Base-by-base conservation (phyloP, 64 coral and sea anemone genomes). In the Montipora efflorescens region DNA sequence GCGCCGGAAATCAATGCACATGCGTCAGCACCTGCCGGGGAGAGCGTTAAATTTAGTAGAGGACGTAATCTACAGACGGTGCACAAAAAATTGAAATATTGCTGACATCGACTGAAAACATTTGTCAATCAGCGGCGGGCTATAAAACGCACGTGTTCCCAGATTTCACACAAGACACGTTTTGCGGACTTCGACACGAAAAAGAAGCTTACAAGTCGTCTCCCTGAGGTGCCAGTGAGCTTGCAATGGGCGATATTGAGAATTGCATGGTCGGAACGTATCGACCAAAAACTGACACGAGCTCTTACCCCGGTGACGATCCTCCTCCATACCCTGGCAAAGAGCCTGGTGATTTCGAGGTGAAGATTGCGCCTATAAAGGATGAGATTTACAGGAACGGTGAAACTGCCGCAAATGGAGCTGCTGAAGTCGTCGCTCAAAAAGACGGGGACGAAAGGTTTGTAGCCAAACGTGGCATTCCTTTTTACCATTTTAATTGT, bases 241-340 rank as follows among this genome's bases (percentile, higher is more conserved):
- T 80, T 55, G 18, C 9, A 3, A 82, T 82, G 79, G 68, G 5
- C 0, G 68, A 21, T 23, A 0, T 23, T 18, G 19, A 71, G 1
- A 53, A 62, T 43, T 52, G 79, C 4, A 14, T 52, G 25, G 53
- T 28, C 23, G 79, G 79, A 36, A 43, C 3, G 9, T 82, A 82
- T 43, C 79, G 79, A 8, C 79, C 79, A 28, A 82, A 23, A 61
- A 82, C n/a, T 43, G 79, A 62, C 23, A 59, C 55, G 21, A 71
- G 68, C 68, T 22, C 21, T 3, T 23, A 21, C 18, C 68, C 68
- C 5, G 6, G 11, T 4, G 53, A 11, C 6, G 68, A 71, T 22
- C 68, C 68, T 15, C 68, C 68, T 71, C 68, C 68, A 71, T 71
- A 71, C 8, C 68, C 68, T 21, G 68, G 68, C 18, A 71, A 82